Evolutionary conservation across 2,888 invertebrate species (phyloP).

Genomic region (Thelaira solivaga): DNA sequence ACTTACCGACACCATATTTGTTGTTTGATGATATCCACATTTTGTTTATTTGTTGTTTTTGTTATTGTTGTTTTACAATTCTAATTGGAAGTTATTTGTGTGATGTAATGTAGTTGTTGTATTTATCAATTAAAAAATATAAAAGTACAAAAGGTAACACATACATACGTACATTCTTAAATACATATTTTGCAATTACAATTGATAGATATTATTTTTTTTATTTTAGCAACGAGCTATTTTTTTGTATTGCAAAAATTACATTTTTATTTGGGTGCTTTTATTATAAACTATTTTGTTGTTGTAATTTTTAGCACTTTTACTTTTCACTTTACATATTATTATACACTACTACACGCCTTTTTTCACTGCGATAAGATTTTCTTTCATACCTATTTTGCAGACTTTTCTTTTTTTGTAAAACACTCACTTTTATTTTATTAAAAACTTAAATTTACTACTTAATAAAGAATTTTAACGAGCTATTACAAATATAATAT

Average conservation of each 20-base stretch:
- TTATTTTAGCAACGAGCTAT: background rate
- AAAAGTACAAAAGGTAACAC: background rate
- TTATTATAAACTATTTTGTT: constrained; percentile 11
- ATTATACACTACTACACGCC: constrained; percentile 47
- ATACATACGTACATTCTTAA: background rate
- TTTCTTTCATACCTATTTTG: constrained; percentile 13
- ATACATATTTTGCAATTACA: background rate
- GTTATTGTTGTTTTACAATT: constrained; percentile 34
- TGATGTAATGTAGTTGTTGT: constrained; percentile 26
- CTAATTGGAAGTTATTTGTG: constrained; percentile 20
- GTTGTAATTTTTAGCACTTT: constrained; percentile 50
- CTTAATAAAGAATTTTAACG: constrained; percentile 29
- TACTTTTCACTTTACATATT: constrained; percentile 53
- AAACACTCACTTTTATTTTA: constrained; percentile 23
- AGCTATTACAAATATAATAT: constrained; percentile 6
- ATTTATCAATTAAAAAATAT: constrained; percentile 12
- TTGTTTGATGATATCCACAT: constrained; percentile 77
- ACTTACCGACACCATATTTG: constrained; percentile 77
- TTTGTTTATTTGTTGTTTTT: constrained; percentile 60
- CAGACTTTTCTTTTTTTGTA: constrained; percentile 37
- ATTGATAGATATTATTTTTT: constrained; percentile 9
- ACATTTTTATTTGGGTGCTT: constrained; percentile 8
- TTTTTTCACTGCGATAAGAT: constrained; percentile 32
- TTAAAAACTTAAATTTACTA: constrained; percentile 23
- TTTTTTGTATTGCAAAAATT: background rate